Evolutionary conservation across 2,113 vertebrate genomes (phyloP), one percentile per base, ranked within the genome.

Genomic region (Vidua chalybeata): DNA sequence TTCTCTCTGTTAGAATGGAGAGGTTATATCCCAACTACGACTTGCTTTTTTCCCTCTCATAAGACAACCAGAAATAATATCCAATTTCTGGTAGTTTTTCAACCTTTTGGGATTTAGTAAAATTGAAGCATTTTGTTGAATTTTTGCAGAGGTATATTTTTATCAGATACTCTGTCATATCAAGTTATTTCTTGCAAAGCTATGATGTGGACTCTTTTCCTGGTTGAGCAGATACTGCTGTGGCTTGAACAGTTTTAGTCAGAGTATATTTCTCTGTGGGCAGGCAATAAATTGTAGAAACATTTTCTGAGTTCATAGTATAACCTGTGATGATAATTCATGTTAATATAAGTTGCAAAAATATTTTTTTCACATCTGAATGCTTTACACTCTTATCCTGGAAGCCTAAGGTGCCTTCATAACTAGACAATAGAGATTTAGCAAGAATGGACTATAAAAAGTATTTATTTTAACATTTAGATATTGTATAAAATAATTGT

Each of bases 171-270:
- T 83, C 27, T 63, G 78, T 90, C 75, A n/a, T 48, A 67, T n/a
- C 43, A 63, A 15, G 67, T 88, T 93, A 80, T 86, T 91, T 61
- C 35, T 83, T 91, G 78, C 55, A 93, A 71, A 94, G 24, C 63
- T 91, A 3, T 74, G 59, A 74, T 80, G 55, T 39, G 6, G 39
- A 67, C 21, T 79, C 35, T 69, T 86, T 94, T 93, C 55, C 72
- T 93, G 72, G 55, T 67, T 93, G 82, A 89, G 37, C 33, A 83
- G 45, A 51, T 87, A 62, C n/a, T 66, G 18, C n/a, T 82, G 33
- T n/a, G 91, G 14, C 61, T 90, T 86, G 68, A 94, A 33, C 16
- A 83, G 17, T 85, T 95, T 87, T 94, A 56, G 79, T 79, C 37
- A 58, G 54, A 75, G 35, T 30, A 14, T 74, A 59, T 86, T 94